Conservation (phyloP, 2,797 vertebrate genomes). For the Cossypha polioptera region DNA sequence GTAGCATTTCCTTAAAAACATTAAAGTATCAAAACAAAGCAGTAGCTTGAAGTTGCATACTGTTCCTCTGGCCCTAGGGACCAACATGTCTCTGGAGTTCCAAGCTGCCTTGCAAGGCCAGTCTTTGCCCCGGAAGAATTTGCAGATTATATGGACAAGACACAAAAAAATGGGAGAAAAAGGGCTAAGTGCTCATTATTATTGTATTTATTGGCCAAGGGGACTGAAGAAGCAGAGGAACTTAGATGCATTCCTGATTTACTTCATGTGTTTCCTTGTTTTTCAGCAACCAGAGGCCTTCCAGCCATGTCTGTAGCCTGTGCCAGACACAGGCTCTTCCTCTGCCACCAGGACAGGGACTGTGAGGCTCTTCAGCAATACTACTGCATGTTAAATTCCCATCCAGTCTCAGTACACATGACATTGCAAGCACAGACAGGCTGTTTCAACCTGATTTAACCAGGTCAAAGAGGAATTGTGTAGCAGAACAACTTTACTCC, state of each 20-base stretch:
- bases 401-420: background rate
- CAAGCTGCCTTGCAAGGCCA: background rate
- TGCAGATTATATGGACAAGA: background rate
- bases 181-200: background rate
- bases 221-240: background rate
- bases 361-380: background rate
- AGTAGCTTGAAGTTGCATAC: background rate
- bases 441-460: background rate
- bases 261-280: background rate
- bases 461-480: background rate
- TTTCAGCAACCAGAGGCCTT: background rate
- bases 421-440: background rate
- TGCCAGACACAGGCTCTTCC: rapidly evolving
- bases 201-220: background rate
- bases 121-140: background rate
- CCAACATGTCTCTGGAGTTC: background rate
- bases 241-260: background rate
- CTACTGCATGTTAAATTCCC: background rate
- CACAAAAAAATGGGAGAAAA: background rate
- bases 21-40: background rate
- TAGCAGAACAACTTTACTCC: background rate
- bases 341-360: background rate
- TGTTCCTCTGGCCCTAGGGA: background rate
- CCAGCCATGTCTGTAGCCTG: rapidly evolving
- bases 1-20: background rate